Percentiles rank a stretch among this genome's conserved stretches.
These are phyloP conservation scores for Rhogogaster chlorosoma DNA, from an alignment of 2,888 invertebrate species.

Conservation along the genomic window DNA sequence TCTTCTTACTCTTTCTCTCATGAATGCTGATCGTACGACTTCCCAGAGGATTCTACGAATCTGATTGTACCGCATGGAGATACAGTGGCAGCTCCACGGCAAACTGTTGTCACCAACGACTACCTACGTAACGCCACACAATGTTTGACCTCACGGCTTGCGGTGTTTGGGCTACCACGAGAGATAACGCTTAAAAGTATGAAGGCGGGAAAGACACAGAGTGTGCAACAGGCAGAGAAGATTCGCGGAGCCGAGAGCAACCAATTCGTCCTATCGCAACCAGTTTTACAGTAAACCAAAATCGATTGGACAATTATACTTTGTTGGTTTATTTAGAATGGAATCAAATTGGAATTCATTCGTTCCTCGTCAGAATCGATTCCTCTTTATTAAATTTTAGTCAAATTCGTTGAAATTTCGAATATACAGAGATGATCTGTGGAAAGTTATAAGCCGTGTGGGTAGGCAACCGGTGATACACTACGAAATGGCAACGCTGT, in stretches of 20 bases:
- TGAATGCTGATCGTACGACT: slow-evolving; percentile 36
- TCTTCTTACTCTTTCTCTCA: slow-evolving; percentile 32
- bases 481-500: too few species aligned
- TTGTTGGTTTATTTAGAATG: neutral
- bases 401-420: neutral
- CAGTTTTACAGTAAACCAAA: neutral
- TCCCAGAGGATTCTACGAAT: slow-evolving; percentile 37
- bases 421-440: too few species aligned
- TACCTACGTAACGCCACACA: slow-evolving; percentile 29
- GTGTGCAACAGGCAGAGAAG: neutral
- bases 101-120: slow-evolving; percentile 31
- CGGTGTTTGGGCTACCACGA: slow-evolving; percentile 23
- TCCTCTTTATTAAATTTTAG: neutral
- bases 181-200: slow-evolving; percentile 28
- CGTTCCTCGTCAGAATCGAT: neutral
- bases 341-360: neutral
- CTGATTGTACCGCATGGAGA: slow-evolving; percentile 21
- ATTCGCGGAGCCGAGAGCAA: neutral
- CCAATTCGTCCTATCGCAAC: neutral
- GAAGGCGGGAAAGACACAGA: neutral
- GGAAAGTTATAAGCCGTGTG: too few species aligned
- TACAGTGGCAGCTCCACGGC: slow-evolving; percentile 33
- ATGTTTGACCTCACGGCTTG: slow-evolving; percentile 36
- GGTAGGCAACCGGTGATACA: too few species aligned
- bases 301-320: neutral